Evolutionary conservation across 1,140 invertebrate genomes (phyloP), one percentile per base, ranked within the genome.

Genomic region (Drosophila ohnishii): DNA sequence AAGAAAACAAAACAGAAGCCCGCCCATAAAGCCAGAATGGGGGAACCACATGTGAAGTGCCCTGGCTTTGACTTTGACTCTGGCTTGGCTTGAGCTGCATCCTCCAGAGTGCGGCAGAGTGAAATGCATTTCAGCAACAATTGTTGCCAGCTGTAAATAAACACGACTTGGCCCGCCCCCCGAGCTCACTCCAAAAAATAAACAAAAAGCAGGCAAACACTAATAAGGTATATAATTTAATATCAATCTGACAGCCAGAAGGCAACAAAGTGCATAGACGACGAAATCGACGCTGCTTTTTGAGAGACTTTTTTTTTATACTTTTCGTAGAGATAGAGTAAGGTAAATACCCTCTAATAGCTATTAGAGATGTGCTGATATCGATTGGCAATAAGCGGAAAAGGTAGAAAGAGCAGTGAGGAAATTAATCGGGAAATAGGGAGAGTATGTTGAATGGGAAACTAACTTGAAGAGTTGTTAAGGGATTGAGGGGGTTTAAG

Each of bases 211-310:
- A 47, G 51, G 55, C 71, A 75, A 75, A 78, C 78, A 80, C 62
- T 64, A 87, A 87, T 87, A 87, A 87, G 83, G 83, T 88, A 87
- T 87, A 87, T 87, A 87, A 87, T 87, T 87, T 87, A 87, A 87
- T 87, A 87, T 87, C 83, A 87, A 87, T 87, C 83, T 87, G 84
- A 87, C 84, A 87, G 84, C 84, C 84, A 87, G 84, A 87, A 87
- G 83, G 84, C 84, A 88, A 87, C 84, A 87, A 87, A 87, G 83
- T 86, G 83, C 83, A 39, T 28, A 51, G 22, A 55, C 47, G 47
- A 65, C 57, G 67, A 74, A 37, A 64, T 45, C 45, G 62, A 63
- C 57, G 73, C 64, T 69, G 64, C 62, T 67, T 82, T 81, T 70
- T 73, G 63, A 72, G 82, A 67, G 72, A 75, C 78, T 70, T 39